Base-by-base conservation (phyloP, 1,140 invertebrate species). In the Drosophila mauritiana region DNA sequence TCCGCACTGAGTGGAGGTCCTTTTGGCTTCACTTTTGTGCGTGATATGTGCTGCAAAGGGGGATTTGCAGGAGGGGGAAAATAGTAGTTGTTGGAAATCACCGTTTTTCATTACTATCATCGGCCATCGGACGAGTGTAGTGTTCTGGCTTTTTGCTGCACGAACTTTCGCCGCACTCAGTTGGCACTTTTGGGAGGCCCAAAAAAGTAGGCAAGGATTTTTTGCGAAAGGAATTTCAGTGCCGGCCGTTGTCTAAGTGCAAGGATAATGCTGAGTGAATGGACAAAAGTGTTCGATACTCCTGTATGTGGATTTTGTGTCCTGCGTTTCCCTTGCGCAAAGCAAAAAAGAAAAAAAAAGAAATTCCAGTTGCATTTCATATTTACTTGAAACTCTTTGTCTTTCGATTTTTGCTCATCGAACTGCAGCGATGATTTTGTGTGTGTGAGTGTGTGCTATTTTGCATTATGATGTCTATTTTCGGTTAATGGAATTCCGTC, bases 31-130 rank as follows among this genome's bases (percentile, higher is more conserved):
- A 8, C 25, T 39, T n/a, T 43, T 25, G 17, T 36, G 27, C 3
- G 31, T 58, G 25, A 25, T 13, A 25, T n/a, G 45, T 8, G 45
- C 22, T 48, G 45, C 22, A 15, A 27, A 27, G n/a, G 27, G 54
- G 17, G 10, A 6, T 3, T 17, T 17, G 17, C 17, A 17, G 17
- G 17, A 17, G 17, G 17, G 17, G 17, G 17, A 17, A 17, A 17
- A 17, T 17, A 17, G 25, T 17, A 31, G 25, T 49, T 49, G 80
- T 70, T 81, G 80, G 69, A 81, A 78, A 83, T 81, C 68, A 74
- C 59, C 69, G 80, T 81, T 73, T 78, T 74, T 78, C 80, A 82
- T 82, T 81, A 70, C 73, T 74, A 69, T 78, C 74, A 69, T 78
- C 52, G 63, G 53, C 25, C 61, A 52, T 36, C 55, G 1, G 27